These are phyloP conservation scores for Micronycteris hirsuta DNA, from an alignment of 2,113 vertebrate genomes.

Conservation along the genomic window DNA sequence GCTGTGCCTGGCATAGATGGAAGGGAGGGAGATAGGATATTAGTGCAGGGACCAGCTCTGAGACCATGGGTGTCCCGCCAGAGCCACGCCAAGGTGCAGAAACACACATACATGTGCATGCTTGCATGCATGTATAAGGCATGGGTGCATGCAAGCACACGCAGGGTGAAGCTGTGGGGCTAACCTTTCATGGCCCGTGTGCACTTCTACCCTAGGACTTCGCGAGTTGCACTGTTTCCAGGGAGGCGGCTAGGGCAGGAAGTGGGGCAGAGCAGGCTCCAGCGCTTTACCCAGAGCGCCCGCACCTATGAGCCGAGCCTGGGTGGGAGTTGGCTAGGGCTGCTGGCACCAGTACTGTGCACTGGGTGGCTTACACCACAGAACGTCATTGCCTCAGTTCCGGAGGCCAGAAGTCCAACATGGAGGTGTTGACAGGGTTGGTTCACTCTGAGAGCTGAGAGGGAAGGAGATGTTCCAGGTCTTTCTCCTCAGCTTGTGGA, in stretches of 20 bases:
- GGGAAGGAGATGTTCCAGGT: neutral
- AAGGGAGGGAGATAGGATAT: neutral
- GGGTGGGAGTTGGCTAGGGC: neutral
- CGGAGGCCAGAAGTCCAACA: neutral
- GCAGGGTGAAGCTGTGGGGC: neutral
- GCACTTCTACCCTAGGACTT: accelerated
- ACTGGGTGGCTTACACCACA: neutral
- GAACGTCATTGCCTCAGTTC: neutral
- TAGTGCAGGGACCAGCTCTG: neutral
- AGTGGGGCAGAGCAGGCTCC: neutral
- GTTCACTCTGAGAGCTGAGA: neutral
- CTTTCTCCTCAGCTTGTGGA: neutral
- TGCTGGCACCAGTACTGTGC: too few species aligned
- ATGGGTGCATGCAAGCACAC: accelerated
- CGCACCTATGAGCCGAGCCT: neutral
- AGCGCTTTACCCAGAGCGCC: accelerated
- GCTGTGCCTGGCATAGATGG: neutral
- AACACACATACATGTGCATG: too few species aligned
- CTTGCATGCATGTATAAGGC: accelerated
- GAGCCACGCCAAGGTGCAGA: neutral
- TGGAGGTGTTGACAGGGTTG: neutral
- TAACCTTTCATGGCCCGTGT: neutral
- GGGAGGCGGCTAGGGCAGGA: neutral
- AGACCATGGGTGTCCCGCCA: neutral
- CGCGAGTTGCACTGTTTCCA: accelerated